Evolutionary conservation across 1,140 invertebrate genomes (phyloP).

Genomic region (Trinorchestia longiramus): DNA sequence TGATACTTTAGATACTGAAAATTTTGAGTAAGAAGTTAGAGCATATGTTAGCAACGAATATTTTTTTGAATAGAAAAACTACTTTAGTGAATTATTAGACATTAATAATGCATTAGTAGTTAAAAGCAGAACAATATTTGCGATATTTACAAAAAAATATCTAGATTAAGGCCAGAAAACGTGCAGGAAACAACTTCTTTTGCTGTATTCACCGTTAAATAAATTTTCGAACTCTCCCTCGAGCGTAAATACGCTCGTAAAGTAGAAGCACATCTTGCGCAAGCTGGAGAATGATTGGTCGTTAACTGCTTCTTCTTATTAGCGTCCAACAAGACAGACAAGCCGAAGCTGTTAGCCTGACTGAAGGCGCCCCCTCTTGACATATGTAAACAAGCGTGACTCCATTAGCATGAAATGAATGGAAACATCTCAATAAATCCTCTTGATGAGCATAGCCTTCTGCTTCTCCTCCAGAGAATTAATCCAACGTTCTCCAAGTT

Average conservation of each 20-base stretch:
- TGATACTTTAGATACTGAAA: too few species aligned
- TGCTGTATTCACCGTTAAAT: neutral
- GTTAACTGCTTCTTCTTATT: neutral
- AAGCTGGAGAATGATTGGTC: neutral
- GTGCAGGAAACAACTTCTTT: neutral
- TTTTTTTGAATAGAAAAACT: too few species aligned
- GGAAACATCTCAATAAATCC: slow-evolving; percentile 16
- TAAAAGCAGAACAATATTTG: too few species aligned
- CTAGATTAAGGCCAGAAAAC: too few species aligned
- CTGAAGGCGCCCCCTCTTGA: neutral
- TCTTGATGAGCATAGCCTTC: neutral
- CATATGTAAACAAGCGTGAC: slow-evolving; percentile 2
- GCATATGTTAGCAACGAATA: too few species aligned
- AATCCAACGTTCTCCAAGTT: neutral
- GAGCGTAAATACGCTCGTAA: neutral
- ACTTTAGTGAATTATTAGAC: too few species aligned
- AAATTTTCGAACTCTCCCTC: neutral
- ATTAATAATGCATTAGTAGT: too few species aligned
- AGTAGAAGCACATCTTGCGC: neutral
- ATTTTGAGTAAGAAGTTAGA: too few species aligned
- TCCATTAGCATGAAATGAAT: neutral
- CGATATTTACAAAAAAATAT: too few species aligned
- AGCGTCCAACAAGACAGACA: neutral
- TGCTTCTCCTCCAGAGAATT: neutral
- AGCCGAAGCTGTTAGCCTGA: neutral